Evolutionary conservation across 2,888 invertebrate genomes (phyloP), one percentile per base, ranked within the genome.

Genomic region (Epirrita christyi): DNA sequence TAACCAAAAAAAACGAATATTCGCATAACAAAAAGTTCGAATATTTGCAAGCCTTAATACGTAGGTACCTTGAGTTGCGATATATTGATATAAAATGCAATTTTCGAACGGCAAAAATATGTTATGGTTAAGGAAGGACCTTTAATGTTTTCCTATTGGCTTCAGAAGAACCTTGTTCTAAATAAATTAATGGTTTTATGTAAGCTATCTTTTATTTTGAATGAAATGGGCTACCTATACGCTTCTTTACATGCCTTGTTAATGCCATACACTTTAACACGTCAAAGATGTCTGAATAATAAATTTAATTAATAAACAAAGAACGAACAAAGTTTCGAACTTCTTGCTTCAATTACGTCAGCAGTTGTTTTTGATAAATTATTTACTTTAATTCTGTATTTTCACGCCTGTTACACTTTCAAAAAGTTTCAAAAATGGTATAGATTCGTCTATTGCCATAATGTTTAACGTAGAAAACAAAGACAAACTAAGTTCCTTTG

Each of bases 281-380:
- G 43, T 36, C 45, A n/a, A 27, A 10, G 15, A 13, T 34, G 11
- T 34, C 41, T 42, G 15, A 55, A 46, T 49, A 60, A 51, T 51
- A 21, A 2, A 21, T 21, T n/a, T 57, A 61, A 61, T 61, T 54
- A 53, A 44, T 53, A 61, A 61, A 61, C 61, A 56, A 56, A 61
- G 53, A 50, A 42, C 27, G 11, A 47, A 54, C 47, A 51, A 46
- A 46, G 49, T 47, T 56, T n/a, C 9, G 10, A 48, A 57, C 46
- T 61, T 55, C 38, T n/a, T 21, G 46, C 37, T 44, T 55, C 55
- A 21, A 46, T 21, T 44, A 49, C 40, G 21, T 15, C 43, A 10
- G 29, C 55, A 51, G 36, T 38, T 51, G 51, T 42, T 57, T 42
- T 47, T 47, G 51, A 47, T 52, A 13, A 51, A 47, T 51, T 52